These are phyloP conservation scores for Orbicella faveolata DNA, from an alignment of 64 coral and sea anemone genomes.

Conservation along the genomic window DNA sequence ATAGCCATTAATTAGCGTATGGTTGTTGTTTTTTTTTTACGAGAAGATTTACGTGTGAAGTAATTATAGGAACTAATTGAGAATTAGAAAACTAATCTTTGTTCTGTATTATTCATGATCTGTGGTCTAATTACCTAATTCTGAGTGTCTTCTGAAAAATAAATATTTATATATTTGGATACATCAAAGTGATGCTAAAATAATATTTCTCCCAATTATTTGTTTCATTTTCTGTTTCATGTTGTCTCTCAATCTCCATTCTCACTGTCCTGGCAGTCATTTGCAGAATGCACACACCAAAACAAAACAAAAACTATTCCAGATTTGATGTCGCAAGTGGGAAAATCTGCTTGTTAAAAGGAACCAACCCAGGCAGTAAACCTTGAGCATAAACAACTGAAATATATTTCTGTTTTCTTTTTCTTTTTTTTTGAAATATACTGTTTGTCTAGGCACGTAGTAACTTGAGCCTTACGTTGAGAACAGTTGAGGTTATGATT, in stretches of 20 bases:
- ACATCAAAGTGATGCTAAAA: neutral
- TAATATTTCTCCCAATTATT: neutral
- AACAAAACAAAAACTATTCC: too few relatives aligned
- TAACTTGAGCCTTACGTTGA: too few relatives aligned
- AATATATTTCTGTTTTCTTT: too few relatives aligned
- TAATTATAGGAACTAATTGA: conserved; percentile 17
- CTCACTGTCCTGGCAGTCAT: too few relatives aligned
- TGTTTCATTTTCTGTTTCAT: too few relatives aligned
- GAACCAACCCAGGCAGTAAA: too few relatives aligned
- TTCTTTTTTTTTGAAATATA: neutral
- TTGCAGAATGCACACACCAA: too few relatives aligned
- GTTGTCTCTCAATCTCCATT: too few relatives aligned
- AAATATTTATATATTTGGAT: neutral
- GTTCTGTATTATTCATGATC: neutral
- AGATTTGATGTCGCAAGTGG: too few relatives aligned
- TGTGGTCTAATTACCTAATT: neutral
- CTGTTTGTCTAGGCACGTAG: neutral
- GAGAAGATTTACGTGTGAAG: neutral
- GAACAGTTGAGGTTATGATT: too few relatives aligned
- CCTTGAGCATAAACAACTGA: too few relatives aligned
- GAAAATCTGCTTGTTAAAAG: neutral
- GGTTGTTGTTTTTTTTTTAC: neutral
- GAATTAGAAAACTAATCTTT: neutral
- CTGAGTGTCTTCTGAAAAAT: neutral
- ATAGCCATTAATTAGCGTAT: neutral